A percentile compares a stretch with the other conserved stretches of the same genome.
These are phyloP conservation scores for Crotalus viridis DNA, from an alignment of 2,113 vertebrate genomes.

Conservation along the genomic window DNA sequence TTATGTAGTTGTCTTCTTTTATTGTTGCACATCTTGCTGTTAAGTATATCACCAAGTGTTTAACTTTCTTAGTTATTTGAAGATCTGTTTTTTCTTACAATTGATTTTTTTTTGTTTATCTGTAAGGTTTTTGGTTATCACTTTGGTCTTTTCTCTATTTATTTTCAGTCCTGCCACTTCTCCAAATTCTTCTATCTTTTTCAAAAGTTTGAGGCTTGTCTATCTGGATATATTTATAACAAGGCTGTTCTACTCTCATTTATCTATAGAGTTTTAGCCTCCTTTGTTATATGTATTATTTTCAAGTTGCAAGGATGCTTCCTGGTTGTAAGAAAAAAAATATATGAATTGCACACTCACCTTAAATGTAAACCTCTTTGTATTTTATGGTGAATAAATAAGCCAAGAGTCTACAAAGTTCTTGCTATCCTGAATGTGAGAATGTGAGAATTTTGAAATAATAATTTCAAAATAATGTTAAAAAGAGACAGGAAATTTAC, in stretches of 20 bases:
- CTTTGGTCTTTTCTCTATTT: no score
- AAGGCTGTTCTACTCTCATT: background rate
- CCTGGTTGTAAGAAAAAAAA: background rate
- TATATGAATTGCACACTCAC: background rate
- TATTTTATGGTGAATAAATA: background rate
- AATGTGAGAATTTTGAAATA: background rate
- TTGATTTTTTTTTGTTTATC: no score
- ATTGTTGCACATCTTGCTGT: no score
- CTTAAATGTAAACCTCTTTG: background rate
- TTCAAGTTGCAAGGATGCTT: background rate
- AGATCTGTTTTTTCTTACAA: no score
- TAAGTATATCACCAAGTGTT: no score
- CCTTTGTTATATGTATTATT: background rate
- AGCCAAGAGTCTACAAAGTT: background rate
- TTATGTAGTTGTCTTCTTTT: no score
- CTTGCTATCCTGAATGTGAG: background rate
- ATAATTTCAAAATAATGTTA: background rate
- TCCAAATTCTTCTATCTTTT: no score
- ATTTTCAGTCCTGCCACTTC: no score
- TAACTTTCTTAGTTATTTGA: no score
- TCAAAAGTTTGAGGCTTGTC: no score
- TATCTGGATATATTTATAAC: background rate
- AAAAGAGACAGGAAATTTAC: background rate
- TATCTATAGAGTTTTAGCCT: background rate
- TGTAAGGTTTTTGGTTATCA: no score